Conservation (phyloP, 1,140 invertebrate genomes). For the Teleogryllus occipitalis region DNA sequence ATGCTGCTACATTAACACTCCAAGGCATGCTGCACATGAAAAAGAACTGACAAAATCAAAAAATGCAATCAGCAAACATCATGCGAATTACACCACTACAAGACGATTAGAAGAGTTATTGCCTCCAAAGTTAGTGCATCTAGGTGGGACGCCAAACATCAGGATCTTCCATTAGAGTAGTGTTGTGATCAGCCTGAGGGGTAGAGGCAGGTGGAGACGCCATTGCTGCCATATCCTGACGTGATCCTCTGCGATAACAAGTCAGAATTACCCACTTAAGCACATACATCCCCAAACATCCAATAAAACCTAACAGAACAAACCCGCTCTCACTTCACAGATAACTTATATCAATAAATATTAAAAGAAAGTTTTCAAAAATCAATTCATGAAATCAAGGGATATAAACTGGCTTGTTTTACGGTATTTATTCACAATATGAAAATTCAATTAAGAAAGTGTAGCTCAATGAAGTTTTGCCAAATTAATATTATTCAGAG, state of each 20-base stretch:
- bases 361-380: too few relatives aligned
- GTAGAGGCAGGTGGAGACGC: conserved; percentile 54
- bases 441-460: too few relatives aligned
- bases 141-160: conserved; percentile 84
- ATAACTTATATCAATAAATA: too few relatives aligned
- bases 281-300: background rate
- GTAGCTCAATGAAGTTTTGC: too few relatives aligned
- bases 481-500: too few relatives aligned
- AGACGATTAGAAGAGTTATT: background rate
- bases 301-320: conserved; percentile 13
- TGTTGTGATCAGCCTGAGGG: conserved; percentile 58
- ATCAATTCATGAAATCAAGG: too few relatives aligned
- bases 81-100: background rate
- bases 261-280: background rate
- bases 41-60: too few relatives aligned
- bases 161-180: conserved; percentile 78
- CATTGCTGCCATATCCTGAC: conserved; percentile 72
- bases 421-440: too few relatives aligned
- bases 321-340: background rate
- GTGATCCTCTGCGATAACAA: conserved; percentile 55
- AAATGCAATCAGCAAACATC: too few relatives aligned
- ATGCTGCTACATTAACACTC: too few relatives aligned
- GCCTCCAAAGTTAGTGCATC: conserved; percentile 16
- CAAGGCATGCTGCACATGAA: too few relatives aligned
- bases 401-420: too few relatives aligned